Evolutionary conservation across 2,888 invertebrate species (phyloP).

Genomic region (Euclidia mi): DNA sequence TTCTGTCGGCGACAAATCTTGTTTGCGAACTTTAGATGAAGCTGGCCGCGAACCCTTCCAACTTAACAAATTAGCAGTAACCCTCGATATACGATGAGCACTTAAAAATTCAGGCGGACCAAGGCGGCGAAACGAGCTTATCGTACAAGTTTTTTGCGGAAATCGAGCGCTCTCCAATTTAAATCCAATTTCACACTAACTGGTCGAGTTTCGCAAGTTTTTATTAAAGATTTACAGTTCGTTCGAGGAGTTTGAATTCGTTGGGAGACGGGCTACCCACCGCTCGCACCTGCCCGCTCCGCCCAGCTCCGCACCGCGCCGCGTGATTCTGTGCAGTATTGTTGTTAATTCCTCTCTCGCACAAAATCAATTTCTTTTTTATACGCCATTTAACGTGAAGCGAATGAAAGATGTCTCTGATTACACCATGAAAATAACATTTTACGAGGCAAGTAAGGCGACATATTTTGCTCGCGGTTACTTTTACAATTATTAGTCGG

Average conservation of each 20-base stretch:
- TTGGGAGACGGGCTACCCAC: background rate
- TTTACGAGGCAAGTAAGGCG: conserved; percentile 10
- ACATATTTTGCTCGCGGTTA: conserved; percentile 12
- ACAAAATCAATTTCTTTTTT: conserved; percentile 39
- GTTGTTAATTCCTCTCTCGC: conserved; percentile 44
- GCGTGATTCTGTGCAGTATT: conserved; percentile 30
- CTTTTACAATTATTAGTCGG: background rate
- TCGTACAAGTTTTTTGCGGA: conserved; percentile 44
- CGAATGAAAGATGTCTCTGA: conserved; percentile 38
- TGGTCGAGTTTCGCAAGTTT: conserved; percentile 60
- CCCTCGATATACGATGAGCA: conserved; percentile 33
- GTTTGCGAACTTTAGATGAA: conserved; percentile 56
- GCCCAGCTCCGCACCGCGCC: conserved; percentile 33
- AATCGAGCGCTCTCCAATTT: conserved; percentile 50
- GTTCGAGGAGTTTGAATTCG: conserved; percentile 46
- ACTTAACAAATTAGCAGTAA: conserved; percentile 52
- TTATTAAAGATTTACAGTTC: conserved; percentile 59
- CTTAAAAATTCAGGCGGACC: conserved; percentile 54
- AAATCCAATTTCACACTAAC: conserved; percentile 69
- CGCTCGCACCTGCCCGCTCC: background rate
- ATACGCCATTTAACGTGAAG: conserved; percentile 28
- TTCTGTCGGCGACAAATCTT: conserved; percentile 21
- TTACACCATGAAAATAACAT: conserved; percentile 25
- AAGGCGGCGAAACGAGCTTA: conserved; percentile 8
- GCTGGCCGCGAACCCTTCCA: conserved; percentile 34